Conservation (phyloP, 2,888 invertebrate species). For the Spisula solida region DNA sequence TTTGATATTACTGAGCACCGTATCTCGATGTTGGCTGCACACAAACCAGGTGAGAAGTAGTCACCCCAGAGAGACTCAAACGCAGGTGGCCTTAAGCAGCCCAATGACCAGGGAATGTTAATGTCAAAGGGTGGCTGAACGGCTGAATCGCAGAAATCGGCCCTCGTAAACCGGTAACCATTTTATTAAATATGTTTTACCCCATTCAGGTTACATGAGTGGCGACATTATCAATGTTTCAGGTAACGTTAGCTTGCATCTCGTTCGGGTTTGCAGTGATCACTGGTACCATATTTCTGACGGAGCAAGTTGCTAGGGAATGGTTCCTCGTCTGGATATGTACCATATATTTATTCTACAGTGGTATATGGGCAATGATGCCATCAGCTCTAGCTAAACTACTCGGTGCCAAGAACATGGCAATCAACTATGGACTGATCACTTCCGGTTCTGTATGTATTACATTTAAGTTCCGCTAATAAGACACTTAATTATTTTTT, state of each 20-base stretch:
- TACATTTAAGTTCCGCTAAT: not conserved
- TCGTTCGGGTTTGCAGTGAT: constrained; percentile 29
- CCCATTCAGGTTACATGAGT: too few relatives aligned
- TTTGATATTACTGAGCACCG: too few relatives aligned
- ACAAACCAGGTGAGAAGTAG: too few relatives aligned
- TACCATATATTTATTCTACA: constrained; percentile 83
- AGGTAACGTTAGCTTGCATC: constrained; percentile 47
- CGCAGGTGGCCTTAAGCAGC: too few relatives aligned
- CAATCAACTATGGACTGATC: constrained; percentile 85
- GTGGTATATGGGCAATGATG: constrained; percentile 50
- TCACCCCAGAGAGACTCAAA: too few relatives aligned
- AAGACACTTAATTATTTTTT: too few relatives aligned
- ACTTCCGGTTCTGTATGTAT: constrained; percentile 82
- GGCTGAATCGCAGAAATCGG: too few relatives aligned
- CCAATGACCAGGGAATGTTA: too few relatives aligned
- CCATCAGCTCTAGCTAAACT: constrained; percentile 60
- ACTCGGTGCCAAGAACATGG: constrained; percentile 62
- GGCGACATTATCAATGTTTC: not conserved
- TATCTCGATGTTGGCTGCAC: too few relatives aligned
- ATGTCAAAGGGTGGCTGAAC: too few relatives aligned
- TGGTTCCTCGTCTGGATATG: constrained; percentile 85
- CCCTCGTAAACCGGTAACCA: too few relatives aligned
- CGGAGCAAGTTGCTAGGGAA: constrained; percentile 72
- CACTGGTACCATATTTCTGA: constrained; percentile 49
- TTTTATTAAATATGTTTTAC: too few relatives aligned